Conservation (phyloP, 1,140 invertebrate species). For the Colletes gigas region DNA sequence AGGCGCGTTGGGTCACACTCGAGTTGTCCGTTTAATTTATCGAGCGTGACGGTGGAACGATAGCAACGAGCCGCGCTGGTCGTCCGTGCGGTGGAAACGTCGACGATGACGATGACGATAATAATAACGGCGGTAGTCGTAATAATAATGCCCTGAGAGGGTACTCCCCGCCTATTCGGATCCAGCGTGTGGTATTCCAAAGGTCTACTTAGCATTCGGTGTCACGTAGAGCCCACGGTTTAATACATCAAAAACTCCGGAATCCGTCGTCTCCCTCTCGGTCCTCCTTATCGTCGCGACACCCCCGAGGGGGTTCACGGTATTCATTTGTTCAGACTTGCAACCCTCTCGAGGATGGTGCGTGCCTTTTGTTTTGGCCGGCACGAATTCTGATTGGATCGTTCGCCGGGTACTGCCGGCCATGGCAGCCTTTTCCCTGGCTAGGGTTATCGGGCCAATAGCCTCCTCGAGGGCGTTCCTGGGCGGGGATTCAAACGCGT, state of each 20-base stretch:
- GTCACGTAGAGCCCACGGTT: conserved; percentile 80
- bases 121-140: conserved; percentile 48
- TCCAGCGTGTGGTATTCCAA: conserved; percentile 73
- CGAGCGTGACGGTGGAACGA: conserved; percentile 34
- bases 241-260: conserved; percentile 81
- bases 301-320: conserved; percentile 64
- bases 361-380: conserved; percentile 77
- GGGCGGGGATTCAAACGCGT: conserved; percentile 74
- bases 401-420: conserved; percentile 74
- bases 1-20: conserved; percentile 45
- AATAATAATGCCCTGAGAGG: conserved; percentile 41
- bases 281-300: conserved; percentile 54
- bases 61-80: conserved; percentile 26
- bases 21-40: conserved; percentile 61
- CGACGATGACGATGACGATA: conserved; percentile 41
- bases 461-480: conserved; percentile 78
- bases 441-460: conserved; percentile 80
- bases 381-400: conserved; percentile 77
- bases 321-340: conserved; percentile 77
- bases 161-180: conserved; percentile 55
- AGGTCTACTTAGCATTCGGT: conserved; percentile 81
- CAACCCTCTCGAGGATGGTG: conserved; percentile 71
- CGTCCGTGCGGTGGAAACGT: not conserved
- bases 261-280: conserved; percentile 54
- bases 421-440: conserved; percentile 78